phyloP scores from a whole-genome alignment of 2,888 invertebrate species.

The Baccha elongata region DNA sequence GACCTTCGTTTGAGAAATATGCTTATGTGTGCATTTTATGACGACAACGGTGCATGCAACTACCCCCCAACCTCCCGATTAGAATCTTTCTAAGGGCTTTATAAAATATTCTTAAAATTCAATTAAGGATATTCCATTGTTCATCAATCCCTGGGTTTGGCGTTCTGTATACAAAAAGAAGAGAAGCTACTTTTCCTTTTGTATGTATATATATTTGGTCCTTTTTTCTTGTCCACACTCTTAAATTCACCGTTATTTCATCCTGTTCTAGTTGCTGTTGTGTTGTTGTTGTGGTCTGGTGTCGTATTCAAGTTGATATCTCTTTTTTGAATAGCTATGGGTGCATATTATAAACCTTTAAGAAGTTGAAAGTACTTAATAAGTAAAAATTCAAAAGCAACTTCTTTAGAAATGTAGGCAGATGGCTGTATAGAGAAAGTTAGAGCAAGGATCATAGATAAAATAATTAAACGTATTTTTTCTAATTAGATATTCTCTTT shows the following conservation, averaged over 20 bases:
- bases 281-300: slow-evolving; percentile 16
- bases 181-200: neutral
- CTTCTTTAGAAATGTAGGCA: slow-evolving; percentile 11
- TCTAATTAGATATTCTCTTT: slow-evolving; percentile 72
- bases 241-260: slow-evolving; percentile 58
- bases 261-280: slow-evolving; percentile 18
- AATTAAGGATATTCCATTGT: slow-evolving; percentile 73
- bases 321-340: slow-evolving; percentile 13
- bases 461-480: slow-evolving; percentile 59
- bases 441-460: slow-evolving; percentile 21
- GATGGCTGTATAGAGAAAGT: neutral
- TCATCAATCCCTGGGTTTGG: slow-evolving; percentile 72
- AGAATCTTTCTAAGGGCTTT: slow-evolving; percentile 45
- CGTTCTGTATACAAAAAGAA: slow-evolving; percentile 34
- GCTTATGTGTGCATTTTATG: slow-evolving; percentile 72
- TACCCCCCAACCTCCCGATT: neutral
- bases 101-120: slow-evolving; percentile 73
- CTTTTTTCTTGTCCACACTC: slow-evolving; percentile 54
- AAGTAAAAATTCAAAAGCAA: slow-evolving; percentile 53
- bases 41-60: slow-evolving; percentile 47
- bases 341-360: slow-evolving; percentile 49
- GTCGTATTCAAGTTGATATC: slow-evolving; percentile 47
- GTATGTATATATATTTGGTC: slow-evolving; percentile 11
- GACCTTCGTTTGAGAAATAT: slow-evolving; percentile 66
- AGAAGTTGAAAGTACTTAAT: slow-evolving; percentile 61